Evolutionary conservation across 2,888 invertebrate species (phyloP).

Genomic region (Polymixis flavicincta): DNA sequence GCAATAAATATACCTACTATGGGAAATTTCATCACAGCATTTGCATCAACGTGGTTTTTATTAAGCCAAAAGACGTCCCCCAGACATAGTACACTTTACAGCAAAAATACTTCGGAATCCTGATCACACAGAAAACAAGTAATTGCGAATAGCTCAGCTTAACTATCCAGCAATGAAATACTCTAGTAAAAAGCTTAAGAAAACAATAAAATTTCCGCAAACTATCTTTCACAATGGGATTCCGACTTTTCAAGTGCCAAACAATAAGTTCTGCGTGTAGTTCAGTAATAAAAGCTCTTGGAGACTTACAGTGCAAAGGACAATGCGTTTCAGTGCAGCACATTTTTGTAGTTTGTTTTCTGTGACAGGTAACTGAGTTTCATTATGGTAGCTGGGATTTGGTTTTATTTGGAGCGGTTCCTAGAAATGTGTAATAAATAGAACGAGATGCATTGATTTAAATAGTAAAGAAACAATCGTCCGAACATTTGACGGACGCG

Average conservation of each 20-base stretch:
- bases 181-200: conserved; percentile 46
- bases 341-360: conserved; percentile 60
- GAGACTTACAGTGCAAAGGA: conserved; percentile 68
- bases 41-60: neutral
- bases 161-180: conserved; percentile 41
- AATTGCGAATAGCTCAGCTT: conserved; percentile 54
- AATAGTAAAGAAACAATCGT: too few species aligned
- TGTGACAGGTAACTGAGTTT: conserved; percentile 58
- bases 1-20: too few species aligned
- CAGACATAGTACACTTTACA: conserved; percentile 2
- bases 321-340: conserved; percentile 61
- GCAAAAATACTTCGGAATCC: conserved; percentile 16
- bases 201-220: conserved; percentile 58
- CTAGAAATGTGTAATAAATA: neutral
- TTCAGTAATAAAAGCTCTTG: conserved; percentile 68
- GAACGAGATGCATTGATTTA: too few species aligned
- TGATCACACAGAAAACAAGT: conserved; percentile 36
- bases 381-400: conserved; percentile 38
- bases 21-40: neutral
- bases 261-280: conserved; percentile 67
- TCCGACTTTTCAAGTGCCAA: conserved; percentile 66
- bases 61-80: conserved; percentile 1
- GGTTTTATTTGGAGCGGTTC: conserved; percentile 31
- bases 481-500: too few species aligned
- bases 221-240: conserved; percentile 60